Percentiles rank a stretch among this genome's conserved stretches.
phyloP scores from a whole-genome alignment of 2,797 vertebrate genomes.

The Bucorvus abyssinicus region DNA sequence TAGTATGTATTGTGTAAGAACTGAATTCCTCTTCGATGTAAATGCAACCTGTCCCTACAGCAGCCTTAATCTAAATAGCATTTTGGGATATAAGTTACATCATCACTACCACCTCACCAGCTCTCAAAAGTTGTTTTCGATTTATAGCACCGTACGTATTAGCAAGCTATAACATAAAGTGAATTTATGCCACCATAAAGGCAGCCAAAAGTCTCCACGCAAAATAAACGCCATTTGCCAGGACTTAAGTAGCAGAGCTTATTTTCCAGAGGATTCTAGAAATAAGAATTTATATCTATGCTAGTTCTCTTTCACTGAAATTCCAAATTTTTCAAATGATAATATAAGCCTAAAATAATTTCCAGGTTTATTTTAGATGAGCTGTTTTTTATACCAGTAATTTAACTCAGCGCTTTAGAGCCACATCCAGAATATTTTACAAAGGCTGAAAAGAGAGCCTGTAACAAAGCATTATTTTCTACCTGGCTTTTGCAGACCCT shows the following conservation, averaged over 20 bases:
- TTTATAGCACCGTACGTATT: slow-evolving; percentile 18
- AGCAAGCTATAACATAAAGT: neutral
- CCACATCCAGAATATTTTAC: neutral
- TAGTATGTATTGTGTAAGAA: neutral
- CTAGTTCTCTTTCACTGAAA: neutral
- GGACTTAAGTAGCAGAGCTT: neutral
- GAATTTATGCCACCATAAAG: slow-evolving; percentile 39
- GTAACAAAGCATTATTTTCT: neutral
- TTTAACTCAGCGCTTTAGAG: neutral
- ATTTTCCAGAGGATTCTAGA: neutral
- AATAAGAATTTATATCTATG: neutral
- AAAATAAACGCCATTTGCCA: slow-evolving; percentile 1
- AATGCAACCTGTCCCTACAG: neutral
- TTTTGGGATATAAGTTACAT: neutral
- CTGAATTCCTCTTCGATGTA: neutral
- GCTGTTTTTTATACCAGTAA: neutral
- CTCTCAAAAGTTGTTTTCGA: neutral
- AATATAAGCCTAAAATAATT: neutral
- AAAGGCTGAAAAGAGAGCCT: slow-evolving; percentile 3
- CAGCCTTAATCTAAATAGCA: neutral
- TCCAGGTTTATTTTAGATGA: neutral
- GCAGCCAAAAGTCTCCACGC: neutral
- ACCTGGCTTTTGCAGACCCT: neutral
- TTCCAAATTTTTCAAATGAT: neutral
- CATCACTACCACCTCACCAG: neutral